These are phyloP conservation scores for Echeneis naucrates DNA, from an alignment of 2,797 vertebrate species.

Conservation along the genomic window DNA sequence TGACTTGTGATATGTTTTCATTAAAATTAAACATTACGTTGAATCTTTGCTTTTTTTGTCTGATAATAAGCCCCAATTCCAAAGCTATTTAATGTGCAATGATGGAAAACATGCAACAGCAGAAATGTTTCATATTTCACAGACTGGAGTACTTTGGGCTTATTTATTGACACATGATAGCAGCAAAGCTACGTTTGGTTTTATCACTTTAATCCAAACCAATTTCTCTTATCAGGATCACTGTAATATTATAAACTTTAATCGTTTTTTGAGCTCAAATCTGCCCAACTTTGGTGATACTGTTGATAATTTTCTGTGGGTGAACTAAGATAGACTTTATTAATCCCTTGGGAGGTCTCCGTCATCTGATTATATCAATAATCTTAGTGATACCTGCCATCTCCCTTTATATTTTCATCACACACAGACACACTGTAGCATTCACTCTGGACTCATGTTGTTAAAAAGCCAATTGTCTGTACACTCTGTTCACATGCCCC, in stretches of 20 bases:
- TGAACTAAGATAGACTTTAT: too few relatives aligned
- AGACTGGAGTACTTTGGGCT: too few relatives aligned
- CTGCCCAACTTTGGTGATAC: not conserved
- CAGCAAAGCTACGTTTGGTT: not conserved
- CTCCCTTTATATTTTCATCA: not conserved
- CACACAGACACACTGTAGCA: not conserved
- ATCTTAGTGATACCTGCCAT: not conserved
- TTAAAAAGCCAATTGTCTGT: conserved; percentile 52
- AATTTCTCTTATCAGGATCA: not conserved
- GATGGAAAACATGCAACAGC: too few relatives aligned
- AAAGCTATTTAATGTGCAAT: not conserved
- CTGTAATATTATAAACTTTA: not conserved
- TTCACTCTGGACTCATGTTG: conserved; percentile 50
- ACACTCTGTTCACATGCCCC: conserved; percentile 48
- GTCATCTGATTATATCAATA: not conserved
- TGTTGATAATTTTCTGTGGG: not conserved
- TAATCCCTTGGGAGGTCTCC: too few relatives aligned
- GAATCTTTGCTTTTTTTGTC: not conserved
- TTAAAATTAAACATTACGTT: too few relatives aligned
- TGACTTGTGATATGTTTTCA: too few relatives aligned
- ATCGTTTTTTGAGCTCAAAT: not conserved
- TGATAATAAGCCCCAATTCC: not conserved
- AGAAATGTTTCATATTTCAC: too few relatives aligned
- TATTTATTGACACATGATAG: not conserved
- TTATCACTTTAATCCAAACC: not conserved